Evolutionary conservation across 2,113 vertebrate species (phyloP), one percentile per base, ranked within the genome.

Genomic region (Psilopsiagon aurifrons): DNA sequence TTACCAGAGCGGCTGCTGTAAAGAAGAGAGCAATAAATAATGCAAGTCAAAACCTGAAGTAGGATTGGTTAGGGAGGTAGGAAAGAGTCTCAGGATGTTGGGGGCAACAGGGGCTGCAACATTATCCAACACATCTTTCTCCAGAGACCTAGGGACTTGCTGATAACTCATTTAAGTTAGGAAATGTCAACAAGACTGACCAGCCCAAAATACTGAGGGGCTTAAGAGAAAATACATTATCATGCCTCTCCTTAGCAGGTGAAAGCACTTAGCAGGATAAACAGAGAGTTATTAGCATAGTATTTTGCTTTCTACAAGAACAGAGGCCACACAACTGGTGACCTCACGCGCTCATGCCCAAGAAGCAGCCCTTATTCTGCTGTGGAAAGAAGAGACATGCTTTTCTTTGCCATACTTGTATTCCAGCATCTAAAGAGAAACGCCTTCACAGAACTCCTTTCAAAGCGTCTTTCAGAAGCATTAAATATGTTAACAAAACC

Each of bases 321-420:
- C 33, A 68, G 54, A 68, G 13, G 31, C 31, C 33, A 59, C 47
- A 46, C 8, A 81, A 59, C 55, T 6, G 6, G 13, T 22, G n/a
- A 43, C 16, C 54, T 23, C 10, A 3, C 4, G 28, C 3, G 0
- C 11, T 37, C 3, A 7, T 4, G 27, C 44, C n/a, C 64, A 54
- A 5, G 23, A 39, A 73, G 63, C 63, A 84, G 69, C 64, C n/a
- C 41, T 67, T 25, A 6, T 95, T 49, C 62, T 77, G 33, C 59
- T 76, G 37, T 10, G 51, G 27, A 87, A 41, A 31, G 0, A 59
- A 59, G 20, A 78, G 20, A 41, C 9, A 10, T 2, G 4, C 9
- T 64, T 57, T 46, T 51, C 25, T 63, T 63, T 57, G 33, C 47
- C 28, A 20, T 9, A 20, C 18, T 60, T 35, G 8, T 13, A 29